These are phyloP conservation scores for Daubentonia madagascariensis DNA, from an alignment of 2,113 vertebrate genomes.

Conservation along the genomic window DNA sequence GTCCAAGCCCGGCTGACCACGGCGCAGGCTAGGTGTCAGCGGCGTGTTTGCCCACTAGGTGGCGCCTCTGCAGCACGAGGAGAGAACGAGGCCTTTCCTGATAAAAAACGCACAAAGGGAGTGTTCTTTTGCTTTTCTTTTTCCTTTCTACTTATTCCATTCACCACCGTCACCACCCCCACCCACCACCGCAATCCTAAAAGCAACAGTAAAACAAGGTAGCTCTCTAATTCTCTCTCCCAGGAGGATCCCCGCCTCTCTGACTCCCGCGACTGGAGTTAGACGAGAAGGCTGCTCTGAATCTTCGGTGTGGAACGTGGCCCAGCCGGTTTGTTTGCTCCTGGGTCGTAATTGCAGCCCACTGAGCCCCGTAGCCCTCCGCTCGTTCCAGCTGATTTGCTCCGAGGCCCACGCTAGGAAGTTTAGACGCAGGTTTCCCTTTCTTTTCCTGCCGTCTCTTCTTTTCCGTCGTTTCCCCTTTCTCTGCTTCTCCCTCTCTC, in stretches of 20 bases:
- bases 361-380: not conserved
- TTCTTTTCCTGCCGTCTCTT: not conserved
- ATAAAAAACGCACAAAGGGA: slow-evolving; percentile 27
- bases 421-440: not conserved
- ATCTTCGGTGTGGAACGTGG: not conserved
- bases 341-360: not conserved
- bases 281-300: not conserved
- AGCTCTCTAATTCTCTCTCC: slow-evolving; percentile 47
- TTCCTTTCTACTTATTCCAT: not conserved
- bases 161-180: not conserved
- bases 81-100: not conserved
- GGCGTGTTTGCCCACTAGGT: not conserved
- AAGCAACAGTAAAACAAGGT: slow-evolving; percentile 50
- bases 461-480: too few relatives aligned
- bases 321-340: not conserved
- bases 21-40: not conserved
- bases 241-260: slow-evolving; percentile 28
- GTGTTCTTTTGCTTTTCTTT: not conserved
- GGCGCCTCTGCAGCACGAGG: not conserved
- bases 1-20: fast-evolving
- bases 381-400: not conserved
- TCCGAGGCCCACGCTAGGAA: not conserved
- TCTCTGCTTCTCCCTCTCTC: not conserved
- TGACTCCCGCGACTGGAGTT: not conserved
- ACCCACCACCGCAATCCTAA: not conserved